Conservation (phyloP, 1,140 invertebrate species). For the Parasteatoda tepidariorum region DNA sequence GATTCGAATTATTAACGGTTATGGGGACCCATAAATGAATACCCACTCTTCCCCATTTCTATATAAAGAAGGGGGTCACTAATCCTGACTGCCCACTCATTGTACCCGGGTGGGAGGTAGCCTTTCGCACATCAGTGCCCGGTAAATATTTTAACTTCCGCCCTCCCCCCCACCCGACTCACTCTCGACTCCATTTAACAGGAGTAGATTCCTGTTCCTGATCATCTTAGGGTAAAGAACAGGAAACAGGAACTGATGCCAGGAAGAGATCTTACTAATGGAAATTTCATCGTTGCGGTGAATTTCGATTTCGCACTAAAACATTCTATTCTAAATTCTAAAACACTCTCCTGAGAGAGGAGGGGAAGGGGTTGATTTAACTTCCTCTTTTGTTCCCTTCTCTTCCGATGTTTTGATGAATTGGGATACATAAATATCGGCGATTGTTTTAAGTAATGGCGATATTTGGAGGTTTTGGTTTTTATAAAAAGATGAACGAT, state of each 20-base stretch:
- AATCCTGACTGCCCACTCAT: constrained; percentile 54
- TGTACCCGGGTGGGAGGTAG: neutral
- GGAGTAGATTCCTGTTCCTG: neutral
- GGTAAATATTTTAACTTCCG: constrained; percentile 59
- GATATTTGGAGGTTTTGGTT: neutral
- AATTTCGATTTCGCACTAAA: constrained; percentile 17
- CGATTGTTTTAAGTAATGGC: neutral
- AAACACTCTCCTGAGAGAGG: neutral
- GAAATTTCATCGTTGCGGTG: constrained; percentile 52
- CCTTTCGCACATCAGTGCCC: constrained; percentile 51
- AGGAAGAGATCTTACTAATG: constrained; percentile 44
- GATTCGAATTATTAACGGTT: constrained; percentile 60
- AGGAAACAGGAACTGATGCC: neutral
- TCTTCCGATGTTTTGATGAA: too few relatives aligned
- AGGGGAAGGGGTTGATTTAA: neutral
- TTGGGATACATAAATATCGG: too few relatives aligned
- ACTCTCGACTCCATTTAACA: constrained; percentile 32
- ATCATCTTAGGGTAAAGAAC: neutral
- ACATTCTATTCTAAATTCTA: too few relatives aligned
- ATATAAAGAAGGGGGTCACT: constrained; percentile 6
- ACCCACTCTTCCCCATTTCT: neutral
- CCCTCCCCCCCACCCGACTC: neutral
- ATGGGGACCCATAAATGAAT: constrained; percentile 58
- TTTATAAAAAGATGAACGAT: too few relatives aligned
- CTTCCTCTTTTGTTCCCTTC: neutral